phyloP scores from a whole-genome alignment of 2,888 invertebrate genomes.

The Macrophya alboannulata region DNA sequence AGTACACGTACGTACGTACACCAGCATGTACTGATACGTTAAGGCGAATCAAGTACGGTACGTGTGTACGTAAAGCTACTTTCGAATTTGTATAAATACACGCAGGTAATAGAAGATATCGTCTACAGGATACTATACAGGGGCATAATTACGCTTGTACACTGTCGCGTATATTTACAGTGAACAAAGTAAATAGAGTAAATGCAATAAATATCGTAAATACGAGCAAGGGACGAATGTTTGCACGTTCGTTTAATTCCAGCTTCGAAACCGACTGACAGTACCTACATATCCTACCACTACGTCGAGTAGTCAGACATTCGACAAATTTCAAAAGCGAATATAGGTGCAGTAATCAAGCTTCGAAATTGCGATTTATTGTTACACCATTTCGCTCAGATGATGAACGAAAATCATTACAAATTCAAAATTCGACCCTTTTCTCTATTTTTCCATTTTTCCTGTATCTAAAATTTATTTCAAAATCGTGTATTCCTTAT shows the following conservation, averaged over 20 bases:
- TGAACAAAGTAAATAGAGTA: conserved; percentile 16
- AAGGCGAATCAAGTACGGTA: background rate
- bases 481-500: background rate
- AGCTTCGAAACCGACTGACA: conserved; percentile 2
- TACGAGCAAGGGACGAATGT: background rate
- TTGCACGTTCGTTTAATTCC: conserved; percentile 26
- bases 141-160: conserved; percentile 10
- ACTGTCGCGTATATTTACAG: conserved; percentile 15
- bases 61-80: background rate
- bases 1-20: background rate
- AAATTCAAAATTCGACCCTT: background rate
- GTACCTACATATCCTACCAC: background rate
- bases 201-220: conserved; percentile 29
- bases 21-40: background rate
- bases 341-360: background rate
- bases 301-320: background rate
- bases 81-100: background rate
- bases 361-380: background rate
- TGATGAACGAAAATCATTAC: background rate
- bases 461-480: background rate
- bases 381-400: background rate
- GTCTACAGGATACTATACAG: background rate
- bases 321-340: background rate
- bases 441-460: background rate
- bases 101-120: background rate